Evolutionary conservation across 1,140 invertebrate species (phyloP), one percentile per base, ranked within the genome.

Genomic region (Drosophila paulistorum): DNA sequence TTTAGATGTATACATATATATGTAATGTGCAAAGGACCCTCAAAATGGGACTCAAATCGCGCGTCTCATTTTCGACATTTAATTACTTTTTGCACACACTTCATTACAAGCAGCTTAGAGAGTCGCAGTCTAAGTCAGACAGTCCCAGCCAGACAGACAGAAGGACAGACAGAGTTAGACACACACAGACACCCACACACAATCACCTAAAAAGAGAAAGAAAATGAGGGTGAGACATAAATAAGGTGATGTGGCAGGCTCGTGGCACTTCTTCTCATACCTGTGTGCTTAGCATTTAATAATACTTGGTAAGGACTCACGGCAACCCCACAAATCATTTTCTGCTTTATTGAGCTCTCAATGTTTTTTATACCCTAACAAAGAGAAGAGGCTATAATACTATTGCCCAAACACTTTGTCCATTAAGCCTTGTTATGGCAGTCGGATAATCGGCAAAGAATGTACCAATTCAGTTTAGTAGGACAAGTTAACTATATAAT

Each of bases 31-130:
- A 62, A 59, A 61, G 59, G 68, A 67, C 45, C 45, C 45, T 51
- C 45, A 51, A 51, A 51, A 51, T 51, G 69, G 51, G 69, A 48
- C 74, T 84, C 81, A 84, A 84, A 84, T 84, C 67, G 81, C 68
- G 70, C 77, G 77, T 81, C 77, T 85, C 81, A 74, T 80, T 85
- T 84, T 84, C 74, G 74, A 81, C 81, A 84, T 85, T 81, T 84
- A 84, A 84, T 84, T 84, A 84, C 81, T 84, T 84, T 84, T 77
- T 81, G 70, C 70, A 66, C 68, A 80, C 79, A 86, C 82, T 82
- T 79, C 76, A 86, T 79, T 86, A 86, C 78, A 85, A 79, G 71
- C 78, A 70, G 75, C 82, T 76, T 81, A 81, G 57, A 71, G 65
- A 20, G 45, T 51, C 45, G 65, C 55, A 73, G 57, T 39, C 57